Base-by-base conservation (phyloP, 2,113 vertebrate genomes). In the Heterocephalus glaber region DNA sequence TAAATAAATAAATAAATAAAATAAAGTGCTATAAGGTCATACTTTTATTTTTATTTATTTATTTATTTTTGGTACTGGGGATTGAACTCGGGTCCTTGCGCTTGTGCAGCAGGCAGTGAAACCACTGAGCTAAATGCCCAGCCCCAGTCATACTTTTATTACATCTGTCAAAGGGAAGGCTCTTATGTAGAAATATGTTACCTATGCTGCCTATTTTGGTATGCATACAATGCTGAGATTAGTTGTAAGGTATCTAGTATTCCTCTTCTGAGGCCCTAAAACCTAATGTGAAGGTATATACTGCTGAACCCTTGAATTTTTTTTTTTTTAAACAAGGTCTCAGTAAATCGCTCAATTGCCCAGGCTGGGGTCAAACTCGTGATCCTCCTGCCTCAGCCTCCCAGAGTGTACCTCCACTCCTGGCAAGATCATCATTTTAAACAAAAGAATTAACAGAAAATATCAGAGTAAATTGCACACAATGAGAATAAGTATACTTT, bases 271-370 rank as follows among this genome's bases (percentile, higher is more conserved):
- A 98, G 98, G 97, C 98, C 94, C 86, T 98, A 91, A 98, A 98
- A 95, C 98, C 98, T 90, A 96, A 90, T 24, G 98, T 98, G 89
- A 98, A 98, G 86, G 97, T 98, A 70, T 98, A 98, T 35, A 98
- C 98, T 54, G 98, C 98, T 0, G 98, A 99, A 93, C 98, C 98
- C 4, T 0, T 91, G 89, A 98, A 98, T 0, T 70, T 20, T 38
- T 70, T 10, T 41, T 76, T 28, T 17, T 26, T n/a, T n/a, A n/a
- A n/a, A n/a, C n/a, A n/a, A n/a, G n/a, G n/a, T n/a, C n/a, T n/a
- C n/a, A n/a, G n/a, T n/a, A n/a, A n/a, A n/a, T n/a, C n/a, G n/a
- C n/a, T n/a, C n/a, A n/a, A n/a, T n/a, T n/a, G n/a, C n/a, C n/a
- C n/a, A n/a, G n/a, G n/a, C n/a, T n/a, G n/a, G n/a, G n/a, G n/a